These are phyloP conservation scores for Dipodomys ordii DNA, from an alignment of 2,113 vertebrate genomes.

Conservation along the genomic window DNA sequence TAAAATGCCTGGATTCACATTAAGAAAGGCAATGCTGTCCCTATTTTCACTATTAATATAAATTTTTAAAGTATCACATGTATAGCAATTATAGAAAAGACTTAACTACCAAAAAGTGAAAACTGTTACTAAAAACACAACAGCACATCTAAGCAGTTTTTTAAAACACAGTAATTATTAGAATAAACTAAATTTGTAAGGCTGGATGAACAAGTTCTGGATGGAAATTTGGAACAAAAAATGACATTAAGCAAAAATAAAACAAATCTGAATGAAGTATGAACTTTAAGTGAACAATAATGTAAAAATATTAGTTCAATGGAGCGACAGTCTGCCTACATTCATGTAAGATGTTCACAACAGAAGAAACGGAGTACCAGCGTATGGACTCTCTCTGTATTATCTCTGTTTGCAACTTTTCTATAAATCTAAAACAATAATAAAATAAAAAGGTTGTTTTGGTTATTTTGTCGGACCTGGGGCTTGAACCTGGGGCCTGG, in stretches of 20 bases:
- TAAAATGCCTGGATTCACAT: conserved; percentile 47
- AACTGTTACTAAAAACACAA: conserved; percentile 30
- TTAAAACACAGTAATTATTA: not conserved
- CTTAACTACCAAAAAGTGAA: not conserved
- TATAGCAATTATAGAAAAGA: too few relatives aligned
- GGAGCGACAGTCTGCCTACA: not conserved
- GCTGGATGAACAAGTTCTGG: too few relatives aligned
- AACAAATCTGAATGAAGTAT: conserved; percentile 29
- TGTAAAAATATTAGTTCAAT: not conserved
- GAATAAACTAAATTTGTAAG: conserved; percentile 19
- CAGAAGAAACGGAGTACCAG: not conserved
- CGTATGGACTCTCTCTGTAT: not conserved
- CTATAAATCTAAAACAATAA: conserved; percentile 2
- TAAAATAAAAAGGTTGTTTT: not conserved
- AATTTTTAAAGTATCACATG: too few relatives aligned
- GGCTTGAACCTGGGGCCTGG: too few relatives aligned
- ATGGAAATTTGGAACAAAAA: too few relatives aligned
- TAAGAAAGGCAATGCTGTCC: not conserved
- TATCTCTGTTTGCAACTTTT: not conserved
- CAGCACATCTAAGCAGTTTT: not conserved
- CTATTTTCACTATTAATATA: conserved; percentile 14
- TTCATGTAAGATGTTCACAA: conserved; percentile 3
- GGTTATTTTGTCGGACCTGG: too few relatives aligned
- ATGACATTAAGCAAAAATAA: not conserved
- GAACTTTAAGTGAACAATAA: not conserved